Evolutionary conservation across 2,888 invertebrate species (phyloP).

Genomic region (Abrostola triplasia): DNA sequence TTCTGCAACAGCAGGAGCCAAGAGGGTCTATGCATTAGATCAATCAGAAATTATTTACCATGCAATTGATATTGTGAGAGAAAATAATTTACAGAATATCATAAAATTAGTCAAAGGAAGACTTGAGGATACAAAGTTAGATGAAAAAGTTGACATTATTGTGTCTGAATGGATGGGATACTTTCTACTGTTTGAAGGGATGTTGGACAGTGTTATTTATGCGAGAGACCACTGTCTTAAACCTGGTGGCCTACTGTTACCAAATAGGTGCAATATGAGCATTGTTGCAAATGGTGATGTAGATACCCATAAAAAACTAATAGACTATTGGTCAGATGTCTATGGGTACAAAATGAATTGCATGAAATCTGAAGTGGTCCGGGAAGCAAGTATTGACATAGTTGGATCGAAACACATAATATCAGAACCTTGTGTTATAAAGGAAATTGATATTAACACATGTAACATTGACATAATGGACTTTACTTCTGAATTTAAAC

Average conservation of each 20-base stretch:
- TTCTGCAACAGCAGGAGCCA: conserved; percentile 97
- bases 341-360: conserved; percentile 98
- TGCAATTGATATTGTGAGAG: conserved; percentile 97
- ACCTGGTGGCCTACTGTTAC: conserved; percentile 93
- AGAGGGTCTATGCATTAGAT: conserved; percentile 96
- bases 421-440: conserved; percentile 90
- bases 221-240: conserved; percentile 94
- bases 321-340: conserved; percentile 97
- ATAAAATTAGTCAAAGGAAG: conserved; percentile 95
- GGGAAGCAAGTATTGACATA: conserved; percentile 90
- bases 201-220: conserved; percentile 97
- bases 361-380: conserved; percentile 94
- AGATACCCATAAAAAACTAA: conserved; percentile 91
- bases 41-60: conserved; percentile 98
- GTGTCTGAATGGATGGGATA: conserved; percentile 99
- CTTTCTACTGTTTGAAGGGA: conserved; percentile 98
- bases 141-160: conserved; percentile 95
- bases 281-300: conserved; percentile 94
- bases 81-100: conserved; percentile 92
- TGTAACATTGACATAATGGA: conserved; percentile 92
- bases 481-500: conserved; percentile 91
- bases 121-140: conserved; percentile 94
- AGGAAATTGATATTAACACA: conserved; percentile 92
- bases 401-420: conserved; percentile 89
- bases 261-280: conserved; percentile 94